Conservation (phyloP, 2,797 vertebrate species). For the Peromyscus attwateri region DNA sequence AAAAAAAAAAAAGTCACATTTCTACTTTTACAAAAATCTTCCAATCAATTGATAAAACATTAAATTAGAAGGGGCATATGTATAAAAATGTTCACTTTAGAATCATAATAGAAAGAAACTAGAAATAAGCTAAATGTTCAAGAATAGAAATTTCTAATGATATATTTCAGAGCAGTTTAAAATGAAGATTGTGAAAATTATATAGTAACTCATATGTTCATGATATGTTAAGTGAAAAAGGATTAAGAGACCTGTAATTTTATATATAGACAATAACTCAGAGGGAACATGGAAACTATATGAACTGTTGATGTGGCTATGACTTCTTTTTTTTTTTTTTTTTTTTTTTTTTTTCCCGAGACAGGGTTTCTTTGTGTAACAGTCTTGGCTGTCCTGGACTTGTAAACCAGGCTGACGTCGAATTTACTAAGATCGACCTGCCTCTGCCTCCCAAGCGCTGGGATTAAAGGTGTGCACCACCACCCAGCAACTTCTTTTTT, state of each 20-base stretch:
- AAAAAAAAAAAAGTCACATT: too few relatives aligned
- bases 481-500: too few relatives aligned
- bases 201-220: constrained; percentile 48
- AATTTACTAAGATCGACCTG: too few relatives aligned
- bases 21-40: constrained; percentile 40
- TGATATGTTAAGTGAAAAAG: constrained; percentile 42
- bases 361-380: not conserved
- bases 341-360: not conserved
- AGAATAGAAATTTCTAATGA: constrained; percentile 51
- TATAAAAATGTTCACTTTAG: constrained; percentile 12
- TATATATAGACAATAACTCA: constrained; percentile 15
- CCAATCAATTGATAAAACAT: too few relatives aligned
- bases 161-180: constrained; percentile 37
- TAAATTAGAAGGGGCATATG: constrained; percentile 27
- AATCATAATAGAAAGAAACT: constrained; percentile 28
- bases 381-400: too few relatives aligned
- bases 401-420: too few relatives aligned
- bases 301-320: constrained; percentile 28
- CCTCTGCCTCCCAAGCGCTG: too few relatives aligned
- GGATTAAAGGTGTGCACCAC: too few relatives aligned
- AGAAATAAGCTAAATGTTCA: constrained; percentile 54
- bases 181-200: constrained; percentile 63
- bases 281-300: constrained; percentile 58
- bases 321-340: not conserved
- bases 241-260: constrained; percentile 62